A percentile compares a stretch with the other conserved stretches of the same genome.
Evolutionary conservation across 2,888 invertebrate species (phyloP).

Genomic region (Ashinkailepas kermadecensis): DNA sequence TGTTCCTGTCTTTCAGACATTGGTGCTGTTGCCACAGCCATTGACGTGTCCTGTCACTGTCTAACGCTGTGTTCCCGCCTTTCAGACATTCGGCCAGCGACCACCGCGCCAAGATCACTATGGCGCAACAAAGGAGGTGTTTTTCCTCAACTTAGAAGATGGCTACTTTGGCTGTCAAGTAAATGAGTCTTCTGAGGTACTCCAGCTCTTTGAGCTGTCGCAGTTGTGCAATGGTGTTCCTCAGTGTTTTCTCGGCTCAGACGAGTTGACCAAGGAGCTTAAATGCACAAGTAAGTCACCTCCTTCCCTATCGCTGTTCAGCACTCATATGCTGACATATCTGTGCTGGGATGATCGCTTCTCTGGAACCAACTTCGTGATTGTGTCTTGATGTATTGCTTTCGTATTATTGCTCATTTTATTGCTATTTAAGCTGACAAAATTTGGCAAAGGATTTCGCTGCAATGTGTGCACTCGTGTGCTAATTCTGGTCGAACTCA

Average conservation of each 20-base stretch:
- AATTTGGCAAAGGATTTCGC: too few relatives aligned
- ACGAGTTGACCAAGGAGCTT: conserved; percentile 78
- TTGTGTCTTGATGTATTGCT: too few relatives aligned
- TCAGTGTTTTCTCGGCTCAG: conserved; percentile 86
- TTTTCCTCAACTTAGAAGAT: conserved; percentile 94
- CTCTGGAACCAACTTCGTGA: too few relatives aligned
- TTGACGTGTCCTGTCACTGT: too few relatives aligned
- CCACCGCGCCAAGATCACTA: conserved; percentile 31
- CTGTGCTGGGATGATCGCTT: too few relatives aligned
- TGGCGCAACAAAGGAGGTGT: conserved; percentile 62
- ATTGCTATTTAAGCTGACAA: too few relatives aligned
- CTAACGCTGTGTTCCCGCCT: neutral
- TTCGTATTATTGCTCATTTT: too few relatives aligned
- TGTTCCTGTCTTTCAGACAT: conserved; percentile 24
- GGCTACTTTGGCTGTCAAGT: conserved; percentile 97
- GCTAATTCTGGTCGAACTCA: too few relatives aligned
- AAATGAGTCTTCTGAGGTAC: conserved; percentile 88
- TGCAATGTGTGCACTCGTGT: too few relatives aligned
- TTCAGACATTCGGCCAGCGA: conserved; percentile 31
- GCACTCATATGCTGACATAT: neutral
- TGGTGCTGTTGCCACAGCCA: neutral
- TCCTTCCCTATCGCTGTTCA: too few relatives aligned
- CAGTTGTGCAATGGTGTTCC: conserved; percentile 85
- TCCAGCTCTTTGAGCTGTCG: conserved; percentile 89
- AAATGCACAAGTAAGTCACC: conserved; percentile 80